A percentile compares a stretch with the other conserved stretches of the same genome.
These are phyloP conservation scores for Caenorhabditis doughertyi DNA, from an alignment of 2,888 invertebrate species.

Conservation along the genomic window DNA sequence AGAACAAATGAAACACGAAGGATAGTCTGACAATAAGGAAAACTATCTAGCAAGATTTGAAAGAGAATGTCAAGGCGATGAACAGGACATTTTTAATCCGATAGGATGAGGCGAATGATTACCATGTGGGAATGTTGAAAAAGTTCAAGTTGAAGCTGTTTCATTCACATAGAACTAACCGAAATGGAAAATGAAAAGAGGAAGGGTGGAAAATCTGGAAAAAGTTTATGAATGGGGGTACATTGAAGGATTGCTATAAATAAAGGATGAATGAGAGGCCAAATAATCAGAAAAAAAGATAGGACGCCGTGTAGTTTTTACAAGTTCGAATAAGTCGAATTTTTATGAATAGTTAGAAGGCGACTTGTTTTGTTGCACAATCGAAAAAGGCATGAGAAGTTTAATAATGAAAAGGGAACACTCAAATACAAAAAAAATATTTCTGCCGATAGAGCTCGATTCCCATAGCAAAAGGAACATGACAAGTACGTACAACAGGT, in stretches of 20 bases:
- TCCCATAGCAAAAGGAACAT: slow-evolving; percentile 16
- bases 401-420: slow-evolving; percentile 24
- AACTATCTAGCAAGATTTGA: too few relatives aligned
- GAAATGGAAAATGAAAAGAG: slow-evolving; percentile 46
- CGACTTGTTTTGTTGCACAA: slow-evolving; percentile 49
- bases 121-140: neutral
- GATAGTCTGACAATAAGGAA: neutral
- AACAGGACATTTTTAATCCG: neutral
- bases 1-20: neutral
- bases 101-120: neutral
- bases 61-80: too few relatives aligned
- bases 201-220: slow-evolving; percentile 1
- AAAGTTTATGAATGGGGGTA: slow-evolving; percentile 10
- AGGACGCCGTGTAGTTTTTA: slow-evolving; percentile 58
- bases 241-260: slow-evolving; percentile 21
- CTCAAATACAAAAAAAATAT: slow-evolving; percentile 27
- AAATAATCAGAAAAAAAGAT: slow-evolving; percentile 22
- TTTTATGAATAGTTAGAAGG: slow-evolving; percentile 37
- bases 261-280: slow-evolving; percentile 10
- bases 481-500: slow-evolving; percentile 58
- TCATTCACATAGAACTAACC: slow-evolving; percentile 62
- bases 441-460: slow-evolving; percentile 22
- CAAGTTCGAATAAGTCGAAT: slow-evolving; percentile 57
- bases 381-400: slow-evolving; percentile 57
- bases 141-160: slow-evolving; percentile 40